A percentile compares a stretch with the other conserved stretches of the same genome.
phyloP scores from a whole-genome alignment of 1,140 invertebrate genomes.

The Drosophila guanche region DNA sequence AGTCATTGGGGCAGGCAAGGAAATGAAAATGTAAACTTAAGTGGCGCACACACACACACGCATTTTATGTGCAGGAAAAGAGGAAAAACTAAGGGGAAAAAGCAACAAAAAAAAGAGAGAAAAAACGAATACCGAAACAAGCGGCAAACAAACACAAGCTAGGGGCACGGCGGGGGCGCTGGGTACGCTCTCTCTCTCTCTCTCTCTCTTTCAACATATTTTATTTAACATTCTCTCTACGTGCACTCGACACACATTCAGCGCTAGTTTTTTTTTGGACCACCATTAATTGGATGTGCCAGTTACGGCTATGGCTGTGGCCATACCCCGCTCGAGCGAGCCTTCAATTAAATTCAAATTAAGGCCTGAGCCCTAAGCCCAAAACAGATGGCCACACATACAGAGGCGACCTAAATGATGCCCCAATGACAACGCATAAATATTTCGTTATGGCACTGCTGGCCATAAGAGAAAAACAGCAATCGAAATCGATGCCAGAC shows the following conservation, averaged over 20 bases:
- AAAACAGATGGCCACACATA: slow-evolving; percentile 60
- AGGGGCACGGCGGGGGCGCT: too few relatives aligned
- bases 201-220: slow-evolving; percentile 55
- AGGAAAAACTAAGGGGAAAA: slow-evolving; percentile 5
- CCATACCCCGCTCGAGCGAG: slow-evolving; percentile 11
- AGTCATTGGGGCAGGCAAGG: slow-evolving; percentile 75
- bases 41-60: slow-evolving; percentile 68
- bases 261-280: slow-evolving; percentile 61
- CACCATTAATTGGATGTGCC: slow-evolving; percentile 81
- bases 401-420: slow-evolving; percentile 68
- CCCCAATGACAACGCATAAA: slow-evolving; percentile 77
- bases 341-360: slow-evolving; percentile 81
- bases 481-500: slow-evolving; percentile 61
- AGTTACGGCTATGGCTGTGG: slow-evolving; percentile 36
- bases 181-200: too few relatives aligned
- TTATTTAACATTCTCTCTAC: slow-evolving; percentile 75
- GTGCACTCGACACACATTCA: slow-evolving; percentile 75
- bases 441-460: slow-evolving; percentile 66
- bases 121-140: slow-evolving; percentile 52
- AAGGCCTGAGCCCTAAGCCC: slow-evolving; percentile 64
- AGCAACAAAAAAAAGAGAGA: slow-evolving; percentile 35
- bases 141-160: slow-evolving; percentile 63
- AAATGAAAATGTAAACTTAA: slow-evolving; percentile 81
- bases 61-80: slow-evolving; percentile 42
- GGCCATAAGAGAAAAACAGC: slow-evolving; percentile 13